These are phyloP conservation scores for Parnassius apollo DNA, from an alignment of 2,888 invertebrate genomes.

Conservation along the genomic window DNA sequence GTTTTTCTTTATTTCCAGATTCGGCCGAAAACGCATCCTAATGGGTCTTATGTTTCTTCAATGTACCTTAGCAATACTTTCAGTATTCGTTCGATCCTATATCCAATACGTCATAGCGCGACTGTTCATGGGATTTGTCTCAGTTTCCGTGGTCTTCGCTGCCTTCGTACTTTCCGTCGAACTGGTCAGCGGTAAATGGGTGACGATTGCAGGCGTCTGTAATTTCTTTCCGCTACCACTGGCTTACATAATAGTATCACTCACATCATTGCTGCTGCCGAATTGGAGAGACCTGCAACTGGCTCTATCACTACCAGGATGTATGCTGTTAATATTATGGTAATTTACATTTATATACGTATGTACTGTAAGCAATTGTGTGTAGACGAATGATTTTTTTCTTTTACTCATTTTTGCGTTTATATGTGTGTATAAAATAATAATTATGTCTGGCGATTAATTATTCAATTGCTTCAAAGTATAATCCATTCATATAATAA, in stretches of 20 bases:
- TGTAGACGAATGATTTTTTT: too few relatives aligned
- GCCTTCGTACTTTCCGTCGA: slow-evolving; percentile 90
- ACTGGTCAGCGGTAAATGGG: slow-evolving; percentile 89
- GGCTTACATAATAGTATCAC: slow-evolving; percentile 87
- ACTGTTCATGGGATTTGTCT: slow-evolving; percentile 86
- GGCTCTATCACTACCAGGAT: slow-evolving; percentile 86
- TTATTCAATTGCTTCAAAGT: too few relatives aligned
- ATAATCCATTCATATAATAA: too few relatives aligned
- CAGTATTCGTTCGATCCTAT: slow-evolving; percentile 86
- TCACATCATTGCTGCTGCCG: slow-evolving; percentile 85
- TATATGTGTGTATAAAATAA: too few relatives aligned
- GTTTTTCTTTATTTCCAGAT: slow-evolving; percentile 55
- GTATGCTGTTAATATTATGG: slow-evolving; percentile 85
- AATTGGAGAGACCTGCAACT: slow-evolving; percentile 88
- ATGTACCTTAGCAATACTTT: slow-evolving; percentile 83
- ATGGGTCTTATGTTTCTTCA: slow-evolving; percentile 86
- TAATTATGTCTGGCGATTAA: too few relatives aligned
- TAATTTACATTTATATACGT: slow-evolving; percentile 53
- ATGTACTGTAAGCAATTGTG: not conserved
- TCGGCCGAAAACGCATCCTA: slow-evolving; percentile 88
- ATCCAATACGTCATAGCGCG: slow-evolving; percentile 86
- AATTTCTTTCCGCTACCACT: slow-evolving; percentile 90
- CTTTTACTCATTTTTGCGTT: too few relatives aligned
- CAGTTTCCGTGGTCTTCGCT: slow-evolving; percentile 91
- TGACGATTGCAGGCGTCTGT: slow-evolving; percentile 89